Evolutionary conservation across 2,888 invertebrate genomes (phyloP).

Genomic region (Scotopteryx bipunctaria): DNA sequence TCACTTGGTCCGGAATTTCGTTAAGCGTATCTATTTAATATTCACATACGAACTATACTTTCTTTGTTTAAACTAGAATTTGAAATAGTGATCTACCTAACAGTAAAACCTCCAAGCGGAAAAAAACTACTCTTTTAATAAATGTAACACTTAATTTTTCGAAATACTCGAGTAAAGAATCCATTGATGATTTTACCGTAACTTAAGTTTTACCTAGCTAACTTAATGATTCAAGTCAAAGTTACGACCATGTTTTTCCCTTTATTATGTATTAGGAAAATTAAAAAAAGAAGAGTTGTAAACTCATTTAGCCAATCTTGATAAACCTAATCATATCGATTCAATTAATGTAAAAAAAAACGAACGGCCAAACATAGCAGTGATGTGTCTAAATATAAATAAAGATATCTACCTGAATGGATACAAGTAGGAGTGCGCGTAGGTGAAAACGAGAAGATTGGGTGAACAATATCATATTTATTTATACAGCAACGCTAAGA

Average conservation of each 20-base stretch:
- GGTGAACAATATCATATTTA: constrained; percentile 30
- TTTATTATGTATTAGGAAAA: too few species aligned
- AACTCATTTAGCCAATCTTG: background rate
- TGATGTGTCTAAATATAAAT: constrained; percentile 36
- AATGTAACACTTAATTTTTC: too few species aligned
- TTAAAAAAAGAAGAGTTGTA: too few species aligned
- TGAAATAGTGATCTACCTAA: constrained; percentile 1
- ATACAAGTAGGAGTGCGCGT: constrained; percentile 56
- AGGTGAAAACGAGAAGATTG: constrained; percentile 49
- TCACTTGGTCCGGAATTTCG: constrained; percentile 22
- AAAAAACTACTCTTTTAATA: too few species aligned
- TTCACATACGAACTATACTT: constrained; percentile 2
- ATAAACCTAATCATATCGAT: background rate
- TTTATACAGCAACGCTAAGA: constrained; percentile 42
- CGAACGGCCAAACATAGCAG: background rate
- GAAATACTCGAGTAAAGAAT: too few species aligned
- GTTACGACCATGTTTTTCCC: too few species aligned
- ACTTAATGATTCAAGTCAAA: too few species aligned
- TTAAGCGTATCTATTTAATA: constrained; percentile 18
- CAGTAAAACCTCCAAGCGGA: background rate
- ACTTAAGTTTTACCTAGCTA: too few species aligned
- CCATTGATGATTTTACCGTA: too few species aligned
- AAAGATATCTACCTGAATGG: constrained; percentile 43
- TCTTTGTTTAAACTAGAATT: constrained; percentile 8
- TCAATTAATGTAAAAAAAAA: background rate